These are phyloP conservation scores for Hyperopisus bebe DNA, from an alignment of 2,113 vertebrate species.

Conservation along the genomic window DNA sequence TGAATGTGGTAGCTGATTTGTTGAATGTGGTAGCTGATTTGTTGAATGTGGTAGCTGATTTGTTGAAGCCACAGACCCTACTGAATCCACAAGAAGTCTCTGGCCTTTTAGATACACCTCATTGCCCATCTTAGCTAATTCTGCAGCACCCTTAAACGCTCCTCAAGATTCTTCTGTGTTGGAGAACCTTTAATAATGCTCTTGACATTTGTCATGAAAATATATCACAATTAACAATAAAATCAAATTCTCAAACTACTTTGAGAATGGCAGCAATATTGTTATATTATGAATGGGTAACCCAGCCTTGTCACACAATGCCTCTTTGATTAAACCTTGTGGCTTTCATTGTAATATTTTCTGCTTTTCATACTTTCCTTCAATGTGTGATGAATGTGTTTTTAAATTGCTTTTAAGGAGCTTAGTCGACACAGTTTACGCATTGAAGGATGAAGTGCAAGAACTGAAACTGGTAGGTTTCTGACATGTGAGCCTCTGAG, in stretches of 20 bases:
- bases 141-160: neutral
- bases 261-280: neutral
- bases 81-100: neutral
- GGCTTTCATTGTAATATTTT: neutral
- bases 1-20: neutral
- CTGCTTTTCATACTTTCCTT: neutral
- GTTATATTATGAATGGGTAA: neutral
- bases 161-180: neutral
- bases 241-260: neutral
- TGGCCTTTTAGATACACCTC: neutral
- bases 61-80: neutral
- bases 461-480: slow-evolving; percentile 82
- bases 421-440: slow-evolving; percentile 94
- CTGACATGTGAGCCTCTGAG: neutral
- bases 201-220: neutral
- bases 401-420: slow-evolving; percentile 65
- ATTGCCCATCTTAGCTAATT: neutral
- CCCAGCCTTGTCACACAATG: neutral
- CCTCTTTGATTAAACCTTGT: neutral
- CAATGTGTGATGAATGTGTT: neutral
- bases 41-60: neutral
- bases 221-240: neutral
- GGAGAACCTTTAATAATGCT: neutral
- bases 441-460: slow-evolving; percentile 90
- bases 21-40: neutral